Evolutionary conservation across 2,888 invertebrate genomes (phyloP), one percentile per base, ranked within the genome.

Genomic region (Archips xylosteana): DNA sequence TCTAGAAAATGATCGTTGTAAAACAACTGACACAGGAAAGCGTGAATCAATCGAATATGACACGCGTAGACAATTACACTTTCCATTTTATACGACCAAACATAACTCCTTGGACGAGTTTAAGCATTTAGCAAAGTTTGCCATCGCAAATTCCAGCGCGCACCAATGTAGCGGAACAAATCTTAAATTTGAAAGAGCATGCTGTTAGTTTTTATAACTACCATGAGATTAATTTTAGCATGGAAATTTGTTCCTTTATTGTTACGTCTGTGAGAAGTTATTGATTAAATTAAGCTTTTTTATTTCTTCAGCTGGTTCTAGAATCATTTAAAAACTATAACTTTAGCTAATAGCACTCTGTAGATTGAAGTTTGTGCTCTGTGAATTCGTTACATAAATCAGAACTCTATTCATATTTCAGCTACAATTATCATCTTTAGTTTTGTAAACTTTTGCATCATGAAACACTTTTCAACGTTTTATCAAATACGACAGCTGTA

Each of bases 21-120:
- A 54, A 10, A 57, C 57, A 57, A 32, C 23, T 32, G 12, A 57
- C 13, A 57, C 23, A 49, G 15, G 70, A 70, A 70, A 70, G 70
- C 70, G 70, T 70, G 54, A 15, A 12, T 57, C 45, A 70, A 70
- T 70, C 54, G 15, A 70, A 62, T 32, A 39, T 32, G 57, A 57
- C 63, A 70, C 45, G 70, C 54, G 42, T 45, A 9, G 5, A 69
- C n/a, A n/a, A 62, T 70, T n/a, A 51, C 34, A 45, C 51, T 70
- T 70, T 70, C 62, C 62, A 62, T 70, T 63, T 59, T 45, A 57
- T 15, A 23, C 49, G 34, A 63, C 32, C 10, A 42, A 4, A 23
- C 42, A 62, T 2, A 70, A 12, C 62, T 62, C 70, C 70, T 70
- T 57, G 42, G 61, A 39, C 51, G 62, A 1, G 8, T 34, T 32